Conservation (phyloP, 2,797 vertebrate genomes). For the Menidia menidia region DNA sequence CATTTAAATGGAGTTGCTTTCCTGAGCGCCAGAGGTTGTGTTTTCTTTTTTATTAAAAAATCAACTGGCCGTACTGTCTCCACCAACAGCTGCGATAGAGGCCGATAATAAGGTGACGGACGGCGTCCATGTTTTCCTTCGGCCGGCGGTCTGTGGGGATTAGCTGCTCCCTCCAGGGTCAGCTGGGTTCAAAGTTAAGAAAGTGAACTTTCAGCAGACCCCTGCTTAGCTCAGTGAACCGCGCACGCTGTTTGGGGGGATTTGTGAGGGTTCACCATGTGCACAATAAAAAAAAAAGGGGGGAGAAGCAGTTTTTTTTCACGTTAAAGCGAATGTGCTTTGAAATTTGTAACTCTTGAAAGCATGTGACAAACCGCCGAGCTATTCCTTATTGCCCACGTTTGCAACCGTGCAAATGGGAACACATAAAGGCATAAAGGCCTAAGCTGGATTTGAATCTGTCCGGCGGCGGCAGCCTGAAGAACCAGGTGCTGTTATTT, state of each 20-base stretch:
- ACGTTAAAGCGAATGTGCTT: background rate
- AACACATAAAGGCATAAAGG: background rate
- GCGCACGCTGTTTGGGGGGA: background rate
- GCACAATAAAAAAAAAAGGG: background rate
- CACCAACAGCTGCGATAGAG: no score
- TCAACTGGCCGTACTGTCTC: no score
- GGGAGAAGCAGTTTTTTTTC: background rate
- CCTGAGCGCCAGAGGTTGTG: no score
- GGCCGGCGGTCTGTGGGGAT: background rate
- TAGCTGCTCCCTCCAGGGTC: background rate
- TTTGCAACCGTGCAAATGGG: background rate
- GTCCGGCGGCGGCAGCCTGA: background rate
- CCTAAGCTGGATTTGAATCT: conserved; percentile 8
- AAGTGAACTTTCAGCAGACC: background rate
- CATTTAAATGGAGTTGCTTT: no score
- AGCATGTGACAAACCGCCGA: background rate
- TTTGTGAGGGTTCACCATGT: background rate
- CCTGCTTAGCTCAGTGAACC: background rate
- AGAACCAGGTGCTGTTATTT: conserved; percentile 39
- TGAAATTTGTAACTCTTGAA: background rate
- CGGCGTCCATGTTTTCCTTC: background rate
- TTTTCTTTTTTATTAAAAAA: no score
- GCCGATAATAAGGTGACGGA: no score
- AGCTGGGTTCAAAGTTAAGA: conserved; percentile 7
- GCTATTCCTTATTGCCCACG: background rate